Evolutionary conservation across 2,888 invertebrate species (phyloP).

Genomic region (Lamellibrachia satsuma): DNA sequence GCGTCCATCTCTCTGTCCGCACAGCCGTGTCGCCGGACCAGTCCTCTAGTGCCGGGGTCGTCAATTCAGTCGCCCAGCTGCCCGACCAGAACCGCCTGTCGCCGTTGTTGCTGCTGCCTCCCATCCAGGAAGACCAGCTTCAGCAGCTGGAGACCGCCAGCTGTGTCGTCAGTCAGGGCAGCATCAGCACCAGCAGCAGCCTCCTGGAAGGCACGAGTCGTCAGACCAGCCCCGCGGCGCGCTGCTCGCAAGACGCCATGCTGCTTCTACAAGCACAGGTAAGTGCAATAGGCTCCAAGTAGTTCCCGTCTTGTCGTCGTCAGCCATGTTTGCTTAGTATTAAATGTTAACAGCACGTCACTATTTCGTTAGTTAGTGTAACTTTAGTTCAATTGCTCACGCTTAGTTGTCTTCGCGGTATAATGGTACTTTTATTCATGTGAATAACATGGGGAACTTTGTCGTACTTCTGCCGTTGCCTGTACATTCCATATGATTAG

Average conservation of each 20-base stretch:
- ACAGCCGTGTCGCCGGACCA: not conserved
- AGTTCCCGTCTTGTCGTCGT: not conserved
- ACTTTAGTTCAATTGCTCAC: not conserved
- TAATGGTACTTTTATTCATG: not conserved
- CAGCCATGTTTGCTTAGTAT: not conserved
- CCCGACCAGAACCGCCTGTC: not conserved
- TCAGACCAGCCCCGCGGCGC: not conserved
- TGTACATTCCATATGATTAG: too few relatives aligned
- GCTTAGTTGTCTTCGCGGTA: not conserved
- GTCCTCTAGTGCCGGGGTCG: not conserved
- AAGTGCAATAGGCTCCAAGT: not conserved
- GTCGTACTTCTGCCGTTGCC: not conserved
- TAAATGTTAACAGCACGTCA: not conserved
- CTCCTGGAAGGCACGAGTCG: not conserved
- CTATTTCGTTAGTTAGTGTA: not conserved
- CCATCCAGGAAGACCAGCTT: not conserved
- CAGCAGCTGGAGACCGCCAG: not conserved
- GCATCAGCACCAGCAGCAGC: not conserved
- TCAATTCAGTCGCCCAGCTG: not conserved
- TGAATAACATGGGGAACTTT: not conserved
- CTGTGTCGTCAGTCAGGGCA: not conserved
- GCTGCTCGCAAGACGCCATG: slow-evolving; percentile 13
- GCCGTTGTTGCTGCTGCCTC: not conserved
- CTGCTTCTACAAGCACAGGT: slow-evolving; percentile 5
- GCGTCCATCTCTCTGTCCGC: not conserved